A percentile compares a stretch with the other conserved stretches of the same genome.
These are phyloP conservation scores for Aegypius monachus DNA, from an alignment of 2,113 vertebrate genomes.

Conservation along the genomic window DNA sequence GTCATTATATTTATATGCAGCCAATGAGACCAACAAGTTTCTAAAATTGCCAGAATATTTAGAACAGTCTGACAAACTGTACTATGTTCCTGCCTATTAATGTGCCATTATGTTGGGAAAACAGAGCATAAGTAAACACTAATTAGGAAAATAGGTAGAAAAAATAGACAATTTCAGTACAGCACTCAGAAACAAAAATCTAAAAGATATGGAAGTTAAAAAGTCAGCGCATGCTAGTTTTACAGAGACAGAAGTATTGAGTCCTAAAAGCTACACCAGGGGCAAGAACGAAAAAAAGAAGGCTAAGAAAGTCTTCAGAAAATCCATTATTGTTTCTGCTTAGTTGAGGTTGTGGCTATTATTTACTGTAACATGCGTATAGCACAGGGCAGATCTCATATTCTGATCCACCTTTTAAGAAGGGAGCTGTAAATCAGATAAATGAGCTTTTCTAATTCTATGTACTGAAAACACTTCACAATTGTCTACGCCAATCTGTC, in stretches of 20 bases:
- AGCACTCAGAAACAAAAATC: background rate
- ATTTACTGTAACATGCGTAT: background rate
- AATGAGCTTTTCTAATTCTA: background rate
- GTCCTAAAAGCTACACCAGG: background rate
- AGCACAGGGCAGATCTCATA: background rate
- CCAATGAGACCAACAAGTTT: constrained; percentile 16
- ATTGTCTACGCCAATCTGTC: background rate
- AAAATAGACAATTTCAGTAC: background rate
- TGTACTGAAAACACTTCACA: background rate
- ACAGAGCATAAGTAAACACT: background rate
- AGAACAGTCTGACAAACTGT: background rate
- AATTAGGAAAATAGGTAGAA: background rate
- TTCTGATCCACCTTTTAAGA: background rate
- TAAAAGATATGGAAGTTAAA: background rate
- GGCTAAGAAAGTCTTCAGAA: background rate
- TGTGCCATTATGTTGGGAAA: background rate
- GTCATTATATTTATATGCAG: constrained; percentile 20
- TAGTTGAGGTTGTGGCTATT: background rate
- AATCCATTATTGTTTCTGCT: background rate
- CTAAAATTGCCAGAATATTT: constrained; percentile 28
- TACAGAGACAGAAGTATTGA: background rate
- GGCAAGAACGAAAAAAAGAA: background rate
- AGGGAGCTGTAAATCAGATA: constrained; percentile 18
- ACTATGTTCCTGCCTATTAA: background rate
- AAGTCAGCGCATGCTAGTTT: background rate